These are phyloP conservation scores for Chrysodeixis includens DNA, from an alignment of 2,888 invertebrate genomes.

Conservation along the genomic window DNA sequence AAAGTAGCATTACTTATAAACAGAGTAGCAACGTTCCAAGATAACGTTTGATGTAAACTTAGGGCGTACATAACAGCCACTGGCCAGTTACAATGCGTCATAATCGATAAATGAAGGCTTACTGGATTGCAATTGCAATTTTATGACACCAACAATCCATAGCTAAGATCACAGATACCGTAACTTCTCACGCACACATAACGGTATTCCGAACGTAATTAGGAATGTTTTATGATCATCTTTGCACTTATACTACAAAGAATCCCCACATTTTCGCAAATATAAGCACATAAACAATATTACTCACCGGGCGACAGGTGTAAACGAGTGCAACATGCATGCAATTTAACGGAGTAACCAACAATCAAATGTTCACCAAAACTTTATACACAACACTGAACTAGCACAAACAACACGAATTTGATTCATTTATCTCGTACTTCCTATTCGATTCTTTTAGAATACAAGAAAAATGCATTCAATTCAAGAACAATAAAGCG, in stretches of 20 bases:
- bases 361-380: slow-evolving; percentile 53
- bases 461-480: slow-evolving; percentile 61
- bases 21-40: slow-evolving; percentile 32
- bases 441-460: slow-evolving; percentile 46
- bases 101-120: slow-evolving; percentile 78
- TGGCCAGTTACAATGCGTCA: slow-evolving; percentile 59
- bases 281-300: slow-evolving; percentile 53
- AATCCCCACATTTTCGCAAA: slow-evolving; percentile 38
- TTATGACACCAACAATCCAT: slow-evolving; percentile 54
- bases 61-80: slow-evolving; percentile 33
- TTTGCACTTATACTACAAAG: slow-evolving; percentile 19
- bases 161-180: slow-evolving; percentile 41
- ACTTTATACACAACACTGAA: slow-evolving; percentile 61
- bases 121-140: slow-evolving; percentile 73
- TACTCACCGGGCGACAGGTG: slow-evolving; percentile 85
- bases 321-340: slow-evolving; percentile 62
- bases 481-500: slow-evolving; percentile 58
- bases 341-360: slow-evolving; percentile 52
- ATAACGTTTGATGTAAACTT: slow-evolving; percentile 36
- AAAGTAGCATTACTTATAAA: slow-evolving; percentile 29
- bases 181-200: slow-evolving; percentile 46
- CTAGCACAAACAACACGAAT: slow-evolving; percentile 52
- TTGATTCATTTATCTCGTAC: slow-evolving; percentile 46
- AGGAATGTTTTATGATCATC: slow-evolving; percentile 16
- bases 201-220: slow-evolving; percentile 52